Base-by-base conservation (phyloP, 2,888 invertebrate genomes). In the Drosophila rellima region DNA sequence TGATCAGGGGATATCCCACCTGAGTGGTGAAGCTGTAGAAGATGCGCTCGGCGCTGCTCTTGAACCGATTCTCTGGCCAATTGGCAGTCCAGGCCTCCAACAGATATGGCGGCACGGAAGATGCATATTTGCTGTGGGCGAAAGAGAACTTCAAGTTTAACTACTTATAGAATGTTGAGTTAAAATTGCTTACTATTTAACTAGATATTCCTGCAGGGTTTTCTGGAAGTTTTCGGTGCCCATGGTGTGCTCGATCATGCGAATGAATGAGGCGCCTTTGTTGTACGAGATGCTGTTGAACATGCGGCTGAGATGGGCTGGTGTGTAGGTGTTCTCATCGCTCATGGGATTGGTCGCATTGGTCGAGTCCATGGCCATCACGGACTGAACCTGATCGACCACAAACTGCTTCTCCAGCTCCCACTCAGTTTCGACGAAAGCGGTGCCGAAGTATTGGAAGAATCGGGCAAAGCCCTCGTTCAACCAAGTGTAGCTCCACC, bases 381-480 rank as follows among this genome's bases (percentile, higher is more conserved):
- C 94, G 0, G 93, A 91, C 74, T 96, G 96, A 0, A 96, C 79
- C 88, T 96, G 95, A 62, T 95, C 95, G 0, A 94, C 93, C 0
- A 96, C 94, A 82, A 96, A 96, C 81, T 96, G 96, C 7, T 94
- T 94, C 23, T 94, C 94, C 63, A 96, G 89, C 37, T 95, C 94
- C 95, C 95, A 95, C 0, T 93, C 89, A 0, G 92, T 92, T 78
- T 95, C 94, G n/a, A 95, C 92, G 47, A 83, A 66, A 42, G 88
- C 71, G 4, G 94, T 92, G 42, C 95, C 94, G 81, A 94, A 94
- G 88, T 96, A 96, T 90, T 97, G 95, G 82, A 96, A 96, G 90
- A 94, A 96, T 84, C 94, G 94, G 0, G 96, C 96, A 71, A 96
- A 96, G 0, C 92, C 93, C 91, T 96, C 96, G 10, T 94, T 94